Evolutionary conservation across 92 coral and sea anemone species (phyloP).

Genomic region (Umimayanthus kanabou): DNA sequence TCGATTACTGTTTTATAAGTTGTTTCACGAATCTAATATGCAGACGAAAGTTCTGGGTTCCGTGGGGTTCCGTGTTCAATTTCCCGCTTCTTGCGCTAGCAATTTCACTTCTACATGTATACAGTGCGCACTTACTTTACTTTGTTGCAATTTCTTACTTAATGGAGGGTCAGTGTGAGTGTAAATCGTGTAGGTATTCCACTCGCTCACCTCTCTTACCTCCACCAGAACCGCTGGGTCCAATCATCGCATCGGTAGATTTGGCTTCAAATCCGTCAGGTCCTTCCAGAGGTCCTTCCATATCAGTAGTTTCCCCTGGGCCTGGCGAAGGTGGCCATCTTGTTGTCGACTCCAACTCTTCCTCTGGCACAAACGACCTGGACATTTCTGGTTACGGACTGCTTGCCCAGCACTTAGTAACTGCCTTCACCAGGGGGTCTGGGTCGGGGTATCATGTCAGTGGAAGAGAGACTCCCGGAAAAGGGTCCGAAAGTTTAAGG

Average conservation of each 20-base stretch:
- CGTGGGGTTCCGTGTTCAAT: no score
- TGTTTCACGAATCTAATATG: no score
- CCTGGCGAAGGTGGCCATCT: background rate
- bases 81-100: no score
- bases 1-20: no score
- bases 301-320: background rate
- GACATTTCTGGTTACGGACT: background rate
- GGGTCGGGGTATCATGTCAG: background rate
- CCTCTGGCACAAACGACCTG: background rate
- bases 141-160: no score
- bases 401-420: no score
- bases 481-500: no score
- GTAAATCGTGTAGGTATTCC: background rate
- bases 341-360: constrained; percentile 16
- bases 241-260: constrained; percentile 13
- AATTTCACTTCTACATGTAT: no score
- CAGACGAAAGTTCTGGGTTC: no score
- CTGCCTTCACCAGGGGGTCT: background rate
- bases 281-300: background rate
- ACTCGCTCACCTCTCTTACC: constrained; percentile 18
- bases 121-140: no score
- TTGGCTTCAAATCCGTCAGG: background rate
- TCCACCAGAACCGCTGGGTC: background rate
- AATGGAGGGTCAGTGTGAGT: no score
- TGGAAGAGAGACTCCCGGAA: background rate